Conservation (phyloP, 2,113 vertebrate genomes). For the Vanacampus margaritifer region DNA sequence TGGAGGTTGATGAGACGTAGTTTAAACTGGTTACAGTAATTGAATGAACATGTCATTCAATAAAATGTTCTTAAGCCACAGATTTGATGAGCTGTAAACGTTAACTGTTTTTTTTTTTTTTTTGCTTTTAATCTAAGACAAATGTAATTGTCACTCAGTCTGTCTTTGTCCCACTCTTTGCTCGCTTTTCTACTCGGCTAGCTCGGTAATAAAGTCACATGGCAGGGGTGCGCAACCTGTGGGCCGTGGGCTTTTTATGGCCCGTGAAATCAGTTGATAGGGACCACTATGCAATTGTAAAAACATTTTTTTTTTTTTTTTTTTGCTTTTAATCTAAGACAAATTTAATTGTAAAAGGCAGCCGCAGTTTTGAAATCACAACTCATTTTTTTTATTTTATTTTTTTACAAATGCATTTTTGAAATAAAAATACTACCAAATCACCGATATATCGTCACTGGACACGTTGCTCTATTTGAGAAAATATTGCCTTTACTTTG, state of each 20-base stretch:
- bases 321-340: no score
- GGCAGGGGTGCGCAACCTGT: background rate
- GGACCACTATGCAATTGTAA: no score
- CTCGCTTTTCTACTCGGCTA: background rate
- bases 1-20: slow-evolving; percentile 32
- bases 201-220: background rate
- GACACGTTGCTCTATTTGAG: no score
- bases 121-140: background rate
- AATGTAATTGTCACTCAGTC: no score
- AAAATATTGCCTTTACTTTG: no score
- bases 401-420: no score
- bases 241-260: background rate
- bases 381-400: no score
- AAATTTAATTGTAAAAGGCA: background rate
- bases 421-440: no score
- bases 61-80: background rate
- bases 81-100: background rate
- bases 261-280: no score
- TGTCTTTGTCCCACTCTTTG: slow-evolving; percentile 5
- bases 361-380: background rate
- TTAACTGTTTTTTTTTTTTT: background rate
- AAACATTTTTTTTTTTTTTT: no score
- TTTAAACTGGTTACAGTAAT: background rate
- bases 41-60: background rate
- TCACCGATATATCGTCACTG: no score